phyloP scores from a whole-genome alignment of 2,888 invertebrate species.

The Helleia helle region DNA sequence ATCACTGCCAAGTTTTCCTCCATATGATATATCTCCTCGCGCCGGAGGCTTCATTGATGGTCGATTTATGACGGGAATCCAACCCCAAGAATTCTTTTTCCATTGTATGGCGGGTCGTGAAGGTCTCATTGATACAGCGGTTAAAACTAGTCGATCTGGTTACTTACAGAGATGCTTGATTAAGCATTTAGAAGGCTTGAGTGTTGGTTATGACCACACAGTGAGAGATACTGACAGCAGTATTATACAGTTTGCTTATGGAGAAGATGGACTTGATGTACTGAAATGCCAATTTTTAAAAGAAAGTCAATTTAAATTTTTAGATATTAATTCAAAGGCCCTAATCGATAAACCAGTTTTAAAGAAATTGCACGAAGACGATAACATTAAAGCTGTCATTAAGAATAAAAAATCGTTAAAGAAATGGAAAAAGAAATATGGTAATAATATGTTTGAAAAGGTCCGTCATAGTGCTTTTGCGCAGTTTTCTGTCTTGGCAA shows the following conservation, averaged over 20 bases:
- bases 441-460: constrained; percentile 51
- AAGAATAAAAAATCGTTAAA: constrained; percentile 74
- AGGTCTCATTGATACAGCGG: constrained; percentile 99
- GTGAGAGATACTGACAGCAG: constrained; percentile 96
- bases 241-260: constrained; percentile 94
- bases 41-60: constrained; percentile 98
- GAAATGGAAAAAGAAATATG: constrained; percentile 77
- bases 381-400: constrained; percentile 59
- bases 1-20: constrained; percentile 91
- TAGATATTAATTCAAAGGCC: constrained; percentile 85
- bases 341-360: constrained; percentile 75
- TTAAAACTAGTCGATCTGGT: constrained; percentile 98
- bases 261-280: constrained; percentile 95
- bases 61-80: constrained; percentile 98
- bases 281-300: constrained; percentile 89
- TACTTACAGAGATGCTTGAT: constrained; percentile 97
- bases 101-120: constrained; percentile 99
- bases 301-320: constrained; percentile 82
- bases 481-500: constrained; percentile 71
- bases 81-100: constrained; percentile 98
- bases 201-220: constrained; percentile 93
- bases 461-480: constrained; percentile 72
- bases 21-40: constrained; percentile 90
- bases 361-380: constrained; percentile 72
- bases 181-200: constrained; percentile 97